These are phyloP conservation scores for Gobius niger DNA, from an alignment of 2,113 vertebrate genomes.

Conservation along the genomic window DNA sequence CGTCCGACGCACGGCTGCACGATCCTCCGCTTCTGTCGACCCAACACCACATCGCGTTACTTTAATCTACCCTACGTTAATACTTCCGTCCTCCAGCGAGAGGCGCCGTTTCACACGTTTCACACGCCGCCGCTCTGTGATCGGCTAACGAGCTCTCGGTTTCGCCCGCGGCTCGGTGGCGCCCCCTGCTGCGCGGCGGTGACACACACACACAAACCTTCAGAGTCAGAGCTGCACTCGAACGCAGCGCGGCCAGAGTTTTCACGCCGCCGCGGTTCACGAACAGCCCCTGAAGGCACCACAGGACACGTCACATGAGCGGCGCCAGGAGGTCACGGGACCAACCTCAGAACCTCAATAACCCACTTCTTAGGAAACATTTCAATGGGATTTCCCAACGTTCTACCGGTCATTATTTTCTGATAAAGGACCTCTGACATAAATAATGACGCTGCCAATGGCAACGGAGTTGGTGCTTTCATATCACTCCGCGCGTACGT, in stretches of 20 bases:
- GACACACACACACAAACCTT: not conserved
- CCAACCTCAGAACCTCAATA: too few relatives aligned
- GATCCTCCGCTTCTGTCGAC: conserved; percentile 82
- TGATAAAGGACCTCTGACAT: too few relatives aligned
- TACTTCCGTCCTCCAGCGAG: not conserved
- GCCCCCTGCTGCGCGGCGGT: not conserved
- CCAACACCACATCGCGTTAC: conserved; percentile 66
- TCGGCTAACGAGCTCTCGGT: not conserved
- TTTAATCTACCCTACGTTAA: conserved; percentile 28
- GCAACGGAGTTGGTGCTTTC: too few relatives aligned
- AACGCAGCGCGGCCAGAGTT: not conserved
- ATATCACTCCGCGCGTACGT: too few relatives aligned
- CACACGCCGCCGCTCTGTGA: not conserved
- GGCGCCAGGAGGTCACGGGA: too few relatives aligned
- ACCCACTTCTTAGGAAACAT: too few relatives aligned
- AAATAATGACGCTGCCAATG: too few relatives aligned
- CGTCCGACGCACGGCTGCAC: conserved; percentile 79
- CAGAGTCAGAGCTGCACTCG: not conserved
- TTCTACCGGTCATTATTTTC: too few relatives aligned
- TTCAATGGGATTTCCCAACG: too few relatives aligned
- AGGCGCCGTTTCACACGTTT: not conserved
- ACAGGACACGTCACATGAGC: not conserved
- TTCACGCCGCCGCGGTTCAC: not conserved
- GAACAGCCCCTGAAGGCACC: not conserved
- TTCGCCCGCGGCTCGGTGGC: not conserved